Evolutionary conservation across 1,140 invertebrate species (phyloP), one percentile per base, ranked within the genome.

Genomic region (Habropoda laboriosa): DNA sequence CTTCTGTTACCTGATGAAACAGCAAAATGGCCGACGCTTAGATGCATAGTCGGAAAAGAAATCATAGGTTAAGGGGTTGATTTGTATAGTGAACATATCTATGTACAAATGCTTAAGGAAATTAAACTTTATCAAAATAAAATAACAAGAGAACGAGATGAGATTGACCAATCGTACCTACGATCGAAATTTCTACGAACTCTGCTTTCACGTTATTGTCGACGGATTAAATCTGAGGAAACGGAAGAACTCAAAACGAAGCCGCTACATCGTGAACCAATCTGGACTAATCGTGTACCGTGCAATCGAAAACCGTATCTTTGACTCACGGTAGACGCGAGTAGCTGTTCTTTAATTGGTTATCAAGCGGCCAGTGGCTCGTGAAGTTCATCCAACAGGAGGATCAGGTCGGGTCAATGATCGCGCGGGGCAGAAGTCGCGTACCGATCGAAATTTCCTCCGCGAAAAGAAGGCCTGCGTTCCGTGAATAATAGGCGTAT

Each of bases 241-340:
- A 70, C 67, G 40, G 16, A 71, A 45, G 45, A 35, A 24, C 30
- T 45, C 42, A 13, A 24, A 30, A 32, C 38, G 7, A 73, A 70
- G 58, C 21, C 49, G 68, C 82, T 79, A 85, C 83, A 86, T 86
- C 58, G 70, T 63, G 64, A 71, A 47, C 68, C 74, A 85, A 85
- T 85, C 83, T 81, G 68, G 83, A 85, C 85, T 85, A 85, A 86
- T 86, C 74, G 60, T 82, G 27, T 55, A 70, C 45, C 72, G 8
- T 18, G 64, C 57, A 47, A 58, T 68, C 58, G 71, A 73, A 77
- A 57, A 78, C n/a, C 79, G 57, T 79, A 68, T 78, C 55, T 80
- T 79, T 57, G 47, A 78, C 35, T 79, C 71, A 49, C 38, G 63
- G 40, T 60, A 53, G 58, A 66, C 71, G 49, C 57, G 47, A 45